Evolutionary conservation across 2,888 invertebrate species (phyloP).

Genomic region (Hoplodrina blanda): DNA sequence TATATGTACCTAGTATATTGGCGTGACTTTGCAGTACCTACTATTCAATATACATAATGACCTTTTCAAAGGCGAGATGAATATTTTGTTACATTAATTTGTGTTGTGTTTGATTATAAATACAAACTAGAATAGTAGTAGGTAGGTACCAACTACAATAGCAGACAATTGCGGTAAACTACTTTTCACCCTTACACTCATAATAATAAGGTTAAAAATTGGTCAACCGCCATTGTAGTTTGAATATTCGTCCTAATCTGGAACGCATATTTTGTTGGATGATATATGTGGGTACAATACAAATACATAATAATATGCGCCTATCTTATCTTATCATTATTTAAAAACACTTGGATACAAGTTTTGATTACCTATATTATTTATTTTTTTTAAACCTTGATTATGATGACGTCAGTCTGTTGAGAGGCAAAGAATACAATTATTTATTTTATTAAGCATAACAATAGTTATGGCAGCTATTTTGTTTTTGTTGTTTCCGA

Average conservation of each 20-base stretch:
- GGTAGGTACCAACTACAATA: neutral
- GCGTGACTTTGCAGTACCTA: neutral
- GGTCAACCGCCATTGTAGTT: neutral
- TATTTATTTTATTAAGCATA: constrained; percentile 3
- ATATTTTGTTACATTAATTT: constrained; percentile 22
- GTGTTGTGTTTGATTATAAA: too few species aligned
- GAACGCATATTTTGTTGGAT: neutral
- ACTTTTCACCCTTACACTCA: too few species aligned
- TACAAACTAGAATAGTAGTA: neutral
- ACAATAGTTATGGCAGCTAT: constrained; percentile 14
- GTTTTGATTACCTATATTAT: constrained; percentile 17
- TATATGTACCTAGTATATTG: neutral
- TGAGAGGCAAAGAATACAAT: neutral
- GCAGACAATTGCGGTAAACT: too few species aligned
- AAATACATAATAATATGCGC: neutral
- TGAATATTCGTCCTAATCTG: neutral
- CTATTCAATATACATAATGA: constrained; percentile 12
- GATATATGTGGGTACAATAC: neutral
- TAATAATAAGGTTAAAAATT: too few species aligned
- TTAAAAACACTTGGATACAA: constrained; percentile 1
- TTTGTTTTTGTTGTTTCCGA: constrained; percentile 4
- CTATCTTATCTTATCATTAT: constrained; percentile 18
- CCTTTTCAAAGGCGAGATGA: constrained; percentile 14
- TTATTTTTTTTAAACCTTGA: neutral
- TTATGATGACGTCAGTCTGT: neutral